Conservation (phyloP, 2,113 vertebrate genomes). For the Caranx ignobilis region DNA sequence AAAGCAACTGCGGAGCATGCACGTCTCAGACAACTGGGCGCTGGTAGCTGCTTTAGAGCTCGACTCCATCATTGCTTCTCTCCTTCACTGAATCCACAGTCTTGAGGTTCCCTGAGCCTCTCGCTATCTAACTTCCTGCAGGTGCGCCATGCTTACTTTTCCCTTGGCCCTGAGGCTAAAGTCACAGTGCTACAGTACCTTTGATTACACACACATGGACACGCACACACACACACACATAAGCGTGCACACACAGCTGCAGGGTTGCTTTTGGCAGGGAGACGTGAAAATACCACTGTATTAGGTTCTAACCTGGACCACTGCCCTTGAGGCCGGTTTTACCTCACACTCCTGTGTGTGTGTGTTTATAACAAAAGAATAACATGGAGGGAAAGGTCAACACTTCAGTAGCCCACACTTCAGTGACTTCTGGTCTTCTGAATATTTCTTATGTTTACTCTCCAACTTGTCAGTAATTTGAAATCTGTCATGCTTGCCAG, state of each 20-base stretch:
- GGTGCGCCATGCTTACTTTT: constrained; percentile 60
- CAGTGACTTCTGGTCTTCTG: background rate
- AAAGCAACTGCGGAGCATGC: background rate
- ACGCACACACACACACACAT: constrained; percentile 16
- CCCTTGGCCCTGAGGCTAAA: constrained; percentile 47
- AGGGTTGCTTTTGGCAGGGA: constrained; percentile 66
- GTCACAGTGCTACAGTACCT: constrained; percentile 28
- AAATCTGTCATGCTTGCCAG: background rate
- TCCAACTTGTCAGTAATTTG: background rate
- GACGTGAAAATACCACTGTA: constrained; percentile 63
- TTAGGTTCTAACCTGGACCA: constrained; percentile 57
- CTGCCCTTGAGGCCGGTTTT: constrained; percentile 44
- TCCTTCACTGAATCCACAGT: constrained; percentile 16
- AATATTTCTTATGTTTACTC: background rate
- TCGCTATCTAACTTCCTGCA: constrained; percentile 55
- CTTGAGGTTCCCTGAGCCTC: constrained; percentile 29
- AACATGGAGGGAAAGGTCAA: constrained; percentile 7
- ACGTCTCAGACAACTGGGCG: background rate
- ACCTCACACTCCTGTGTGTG: constrained; percentile 18
- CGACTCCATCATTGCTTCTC: background rate
- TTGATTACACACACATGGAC: constrained; percentile 38
- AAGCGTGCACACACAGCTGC: constrained; percentile 37
- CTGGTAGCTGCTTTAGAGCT: background rate
- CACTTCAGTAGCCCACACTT: constrained; percentile 5
- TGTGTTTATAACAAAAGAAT: constrained; percentile 21